Percentiles rank a stretch among this genome's conserved stretches.
Evolutionary conservation across 2,113 vertebrate genomes (phyloP).

Genomic region (Lophius piscatorius): DNA sequence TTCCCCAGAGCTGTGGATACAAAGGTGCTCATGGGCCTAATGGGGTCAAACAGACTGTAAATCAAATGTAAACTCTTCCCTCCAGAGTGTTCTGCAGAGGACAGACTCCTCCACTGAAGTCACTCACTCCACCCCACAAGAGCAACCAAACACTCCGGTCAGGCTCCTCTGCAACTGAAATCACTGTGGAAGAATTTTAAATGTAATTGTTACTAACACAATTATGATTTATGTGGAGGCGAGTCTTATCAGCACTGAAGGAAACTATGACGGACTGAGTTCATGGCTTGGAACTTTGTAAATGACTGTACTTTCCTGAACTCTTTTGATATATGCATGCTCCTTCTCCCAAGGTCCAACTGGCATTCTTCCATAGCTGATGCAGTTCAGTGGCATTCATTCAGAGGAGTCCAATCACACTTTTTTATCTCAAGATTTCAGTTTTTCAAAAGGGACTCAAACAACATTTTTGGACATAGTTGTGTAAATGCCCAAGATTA

Average conservation of each 20-base stretch:
- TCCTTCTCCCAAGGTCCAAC: too few relatives aligned
- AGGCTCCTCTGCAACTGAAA: conserved; percentile 20
- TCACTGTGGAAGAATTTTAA: conserved; percentile 19
- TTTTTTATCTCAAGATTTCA: too few relatives aligned
- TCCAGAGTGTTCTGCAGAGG: conserved; percentile 42
- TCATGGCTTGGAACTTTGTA: conserved; percentile 36
- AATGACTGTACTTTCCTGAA: conserved; percentile 26
- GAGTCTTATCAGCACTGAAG: conserved; percentile 36
- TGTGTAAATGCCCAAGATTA: too few relatives aligned
- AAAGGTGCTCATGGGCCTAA: conserved; percentile 69
- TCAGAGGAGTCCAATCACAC: too few relatives aligned
- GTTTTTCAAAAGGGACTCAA: too few relatives aligned
- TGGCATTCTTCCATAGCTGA: too few relatives aligned
- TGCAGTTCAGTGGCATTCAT: too few relatives aligned
- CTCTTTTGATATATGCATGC: too few relatives aligned
- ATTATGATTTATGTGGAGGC: conserved; percentile 32
- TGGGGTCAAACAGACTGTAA: conserved; percentile 76
- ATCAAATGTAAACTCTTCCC: conserved; percentile 62
- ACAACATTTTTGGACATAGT: too few relatives aligned
- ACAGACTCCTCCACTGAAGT: conserved; percentile 42
- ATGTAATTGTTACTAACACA: conserved; percentile 32
- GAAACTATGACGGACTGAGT: conserved; percentile 51
- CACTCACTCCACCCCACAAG: conserved; percentile 14
- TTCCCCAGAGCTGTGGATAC: conserved; percentile 61
- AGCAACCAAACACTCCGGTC: conserved; percentile 16